Evolutionary conservation across 2,113 vertebrate genomes (phyloP).

Genomic region (Leptobrachium leishanense): DNA sequence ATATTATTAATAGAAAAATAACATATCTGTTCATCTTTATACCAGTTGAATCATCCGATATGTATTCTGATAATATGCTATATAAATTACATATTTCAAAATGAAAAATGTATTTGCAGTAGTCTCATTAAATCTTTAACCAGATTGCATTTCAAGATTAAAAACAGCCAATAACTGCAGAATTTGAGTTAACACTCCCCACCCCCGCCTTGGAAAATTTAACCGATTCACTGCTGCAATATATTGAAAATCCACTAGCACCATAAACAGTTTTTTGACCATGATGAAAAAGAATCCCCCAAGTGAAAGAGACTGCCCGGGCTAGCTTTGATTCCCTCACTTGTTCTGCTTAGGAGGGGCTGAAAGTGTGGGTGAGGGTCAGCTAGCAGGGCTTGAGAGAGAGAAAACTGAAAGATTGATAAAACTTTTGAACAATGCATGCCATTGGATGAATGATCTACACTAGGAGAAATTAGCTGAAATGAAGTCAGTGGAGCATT

Average conservation of each 20-base stretch:
- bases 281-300: conserved; percentile 7
- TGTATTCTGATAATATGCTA: not conserved
- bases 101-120: not conserved
- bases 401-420: conserved; percentile 43
- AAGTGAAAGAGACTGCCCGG: not conserved
- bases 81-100: not conserved
- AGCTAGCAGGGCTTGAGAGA: conserved; percentile 46
- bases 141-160: not conserved
- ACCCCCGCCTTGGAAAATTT: not conserved
- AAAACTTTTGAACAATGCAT: conserved; percentile 43
- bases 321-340: conserved; percentile 19
- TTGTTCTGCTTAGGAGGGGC: not conserved
- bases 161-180: not conserved
- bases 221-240: not conserved
- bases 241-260: not conserved
- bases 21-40: not conserved
- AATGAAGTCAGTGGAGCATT: conserved; percentile 35
- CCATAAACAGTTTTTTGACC: conserved; percentile 9
- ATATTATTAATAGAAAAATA: not conserved
- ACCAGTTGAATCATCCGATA: not conserved
- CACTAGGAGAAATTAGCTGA: conserved; percentile 39
- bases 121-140: not conserved
- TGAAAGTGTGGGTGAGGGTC: conserved; percentile 21
- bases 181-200: not conserved
- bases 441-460: conserved; percentile 46